phyloP scores from a whole-genome alignment of 2,113 vertebrate genomes.

The Sphaerodactylus townsendi region DNA sequence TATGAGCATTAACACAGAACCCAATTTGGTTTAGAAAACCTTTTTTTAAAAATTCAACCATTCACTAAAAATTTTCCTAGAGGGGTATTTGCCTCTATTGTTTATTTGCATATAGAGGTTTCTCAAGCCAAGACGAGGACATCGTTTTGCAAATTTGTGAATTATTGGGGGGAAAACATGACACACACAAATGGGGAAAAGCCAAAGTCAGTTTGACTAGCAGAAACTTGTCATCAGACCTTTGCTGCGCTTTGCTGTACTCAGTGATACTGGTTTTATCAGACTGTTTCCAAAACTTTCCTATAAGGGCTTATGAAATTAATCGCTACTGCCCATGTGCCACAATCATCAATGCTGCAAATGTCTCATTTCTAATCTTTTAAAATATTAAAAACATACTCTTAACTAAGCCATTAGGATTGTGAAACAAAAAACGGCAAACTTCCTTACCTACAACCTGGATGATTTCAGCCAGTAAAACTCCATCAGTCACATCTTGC shows the following conservation, averaged over 20 bases:
- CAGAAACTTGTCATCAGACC: not conserved
- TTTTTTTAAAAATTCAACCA: not conserved
- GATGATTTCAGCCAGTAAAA: constrained; percentile 96
- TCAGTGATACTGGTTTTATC: not conserved
- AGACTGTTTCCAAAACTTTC: constrained; percentile 9
- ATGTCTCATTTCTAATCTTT: not conserved
- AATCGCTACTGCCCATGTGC: constrained; percentile 13
- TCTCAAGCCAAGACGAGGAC: not conserved
- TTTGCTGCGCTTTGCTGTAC: not conserved
- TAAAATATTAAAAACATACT: not conserved
- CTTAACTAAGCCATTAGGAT: fast-evolving
- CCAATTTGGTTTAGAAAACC: not conserved
- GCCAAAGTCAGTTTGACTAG: not conserved
- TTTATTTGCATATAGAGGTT: not conserved
- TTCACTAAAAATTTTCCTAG: not conserved
- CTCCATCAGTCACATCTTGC: constrained; percentile 95
- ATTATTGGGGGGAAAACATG: constrained; percentile 47
- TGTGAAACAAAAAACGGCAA: not conserved
- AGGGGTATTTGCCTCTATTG: not conserved
- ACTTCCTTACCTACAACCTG: constrained; percentile 93
- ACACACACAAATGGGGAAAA: constrained; percentile 10
- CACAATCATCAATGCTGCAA: constrained; percentile 12
- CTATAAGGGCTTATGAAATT: constrained; percentile 15
- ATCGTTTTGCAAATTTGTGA: not conserved
- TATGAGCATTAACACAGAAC: not conserved